phyloP scores from a whole-genome alignment of 2,797 vertebrate genomes.

The Jordanella pulchra region DNA sequence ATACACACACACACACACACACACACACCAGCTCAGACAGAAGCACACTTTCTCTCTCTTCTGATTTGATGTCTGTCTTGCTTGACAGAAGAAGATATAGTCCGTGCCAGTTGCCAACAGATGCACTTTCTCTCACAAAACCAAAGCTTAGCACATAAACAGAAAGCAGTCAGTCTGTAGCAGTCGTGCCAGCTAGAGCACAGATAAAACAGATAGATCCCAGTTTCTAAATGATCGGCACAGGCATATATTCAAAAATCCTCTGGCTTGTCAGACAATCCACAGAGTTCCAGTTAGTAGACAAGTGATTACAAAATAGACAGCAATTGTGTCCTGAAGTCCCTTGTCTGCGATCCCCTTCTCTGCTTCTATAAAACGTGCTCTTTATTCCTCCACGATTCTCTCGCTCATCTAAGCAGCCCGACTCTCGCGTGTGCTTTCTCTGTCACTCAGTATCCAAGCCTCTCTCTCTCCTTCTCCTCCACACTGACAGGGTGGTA shows the following conservation, averaged over 20 bases:
- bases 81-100: constrained; percentile 70
- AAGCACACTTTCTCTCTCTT: constrained; percentile 46
- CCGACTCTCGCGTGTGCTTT: constrained; percentile 54
- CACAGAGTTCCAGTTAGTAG: constrained; percentile 55
- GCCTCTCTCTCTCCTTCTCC: constrained; percentile 45
- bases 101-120: constrained; percentile 62
- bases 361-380: constrained; percentile 75
- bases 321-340: constrained; percentile 68
- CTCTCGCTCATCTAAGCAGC: constrained; percentile 72
- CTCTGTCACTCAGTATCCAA: constrained; percentile 53
- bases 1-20: constrained; percentile 32
- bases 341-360: constrained; percentile 72
- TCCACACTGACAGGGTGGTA: constrained; percentile 75
- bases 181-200: constrained; percentile 26
- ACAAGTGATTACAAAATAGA: constrained; percentile 44
- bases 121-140: constrained; percentile 69
- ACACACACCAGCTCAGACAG: constrained; percentile 25
- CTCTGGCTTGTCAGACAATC: constrained; percentile 64
- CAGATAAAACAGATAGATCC: constrained; percentile 48
- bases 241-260: constrained; percentile 47
- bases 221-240: constrained; percentile 54
- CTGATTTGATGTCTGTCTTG: constrained; percentile 67
- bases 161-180: constrained; percentile 52
- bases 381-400: constrained; percentile 71
- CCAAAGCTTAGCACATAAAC: constrained; percentile 34